These are phyloP conservation scores for Morelia viridis DNA, from an alignment of 2,797 vertebrate genomes.

Conservation along the genomic window DNA sequence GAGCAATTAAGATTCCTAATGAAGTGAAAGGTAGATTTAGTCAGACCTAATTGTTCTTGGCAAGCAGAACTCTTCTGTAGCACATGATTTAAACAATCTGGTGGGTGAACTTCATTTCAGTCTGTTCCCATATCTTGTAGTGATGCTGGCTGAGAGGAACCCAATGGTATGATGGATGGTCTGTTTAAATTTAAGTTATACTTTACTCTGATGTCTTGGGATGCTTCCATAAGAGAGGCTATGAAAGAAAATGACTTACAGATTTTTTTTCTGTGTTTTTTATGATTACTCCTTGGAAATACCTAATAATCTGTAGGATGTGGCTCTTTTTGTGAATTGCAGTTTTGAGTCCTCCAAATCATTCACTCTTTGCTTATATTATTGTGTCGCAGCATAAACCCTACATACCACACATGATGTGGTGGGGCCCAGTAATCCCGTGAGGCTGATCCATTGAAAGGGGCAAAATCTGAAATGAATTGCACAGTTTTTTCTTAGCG, in stretches of 20 bases:
- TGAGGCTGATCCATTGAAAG: neutral
- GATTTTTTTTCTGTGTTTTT: neutral
- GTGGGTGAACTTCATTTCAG: conserved; percentile 33
- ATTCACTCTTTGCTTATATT: neutral
- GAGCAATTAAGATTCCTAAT: conserved; percentile 3
- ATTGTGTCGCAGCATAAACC: neutral
- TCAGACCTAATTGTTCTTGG: conserved; percentile 5
- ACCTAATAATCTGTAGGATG: conserved; percentile 19
- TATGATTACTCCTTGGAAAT: neutral
- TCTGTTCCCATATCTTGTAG: neutral
- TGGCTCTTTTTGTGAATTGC: neutral
- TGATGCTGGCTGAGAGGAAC: neutral
- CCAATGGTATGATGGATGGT: neutral
- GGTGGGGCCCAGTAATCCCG: neutral
- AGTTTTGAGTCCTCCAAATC: neutral
- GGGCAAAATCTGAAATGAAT: neutral
- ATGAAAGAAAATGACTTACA: neutral
- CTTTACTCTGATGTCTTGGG: neutral
- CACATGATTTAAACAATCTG: conserved; percentile 3
- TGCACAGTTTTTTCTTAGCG: neutral
- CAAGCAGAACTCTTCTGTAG: neutral
- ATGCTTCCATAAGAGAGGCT: neutral
- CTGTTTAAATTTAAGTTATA: neutral
- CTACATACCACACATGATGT: neutral
- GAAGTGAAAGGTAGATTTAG: conserved; percentile 18